These are phyloP conservation scores for Pogonomyrmex barbatus DNA, from an alignment of 1,140 invertebrate species.

Conservation along the genomic window DNA sequence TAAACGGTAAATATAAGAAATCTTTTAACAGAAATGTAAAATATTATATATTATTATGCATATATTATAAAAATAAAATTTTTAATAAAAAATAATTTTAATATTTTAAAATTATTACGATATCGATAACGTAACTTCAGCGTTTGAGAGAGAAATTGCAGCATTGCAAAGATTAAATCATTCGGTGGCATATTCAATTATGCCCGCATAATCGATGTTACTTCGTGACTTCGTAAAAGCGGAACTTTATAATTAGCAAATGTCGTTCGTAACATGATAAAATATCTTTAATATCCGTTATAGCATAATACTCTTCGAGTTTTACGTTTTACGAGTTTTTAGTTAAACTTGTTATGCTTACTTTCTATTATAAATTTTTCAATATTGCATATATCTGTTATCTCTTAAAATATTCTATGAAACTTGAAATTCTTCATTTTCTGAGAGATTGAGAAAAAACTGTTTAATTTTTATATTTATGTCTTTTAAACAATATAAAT, in stretches of 20 bases:
- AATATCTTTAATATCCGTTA: conserved; percentile 44
- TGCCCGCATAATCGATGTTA: conserved; percentile 52
- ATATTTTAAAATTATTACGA: conserved; percentile 4
- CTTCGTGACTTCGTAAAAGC: conserved; percentile 43
- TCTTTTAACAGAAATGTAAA: neutral
- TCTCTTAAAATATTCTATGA: neutral
- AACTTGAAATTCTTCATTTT: conserved; percentile 14
- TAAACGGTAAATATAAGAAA: neutral
- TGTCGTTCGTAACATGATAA: conserved; percentile 47
- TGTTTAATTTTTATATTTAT: neutral
- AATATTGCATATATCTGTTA: conserved; percentile 19
- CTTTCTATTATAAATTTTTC: conserved; percentile 31
- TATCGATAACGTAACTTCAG: neutral
- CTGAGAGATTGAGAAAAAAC: neutral
- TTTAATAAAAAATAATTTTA: neutral
- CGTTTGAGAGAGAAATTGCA: neutral
- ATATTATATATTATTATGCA: too few species aligned
- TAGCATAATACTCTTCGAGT: conserved; percentile 22
- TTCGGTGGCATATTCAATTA: conserved; percentile 47
- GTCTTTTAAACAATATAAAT: neutral
- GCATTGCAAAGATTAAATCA: conserved; percentile 36
- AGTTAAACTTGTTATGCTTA: conserved; percentile 13
- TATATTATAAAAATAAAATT: conserved; percentile 10
- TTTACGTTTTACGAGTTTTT: too few species aligned
- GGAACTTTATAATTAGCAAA: conserved; percentile 66